Evolutionary conservation across 2,113 vertebrate species (phyloP).

Genomic region (Trichechus manatus): DNA sequence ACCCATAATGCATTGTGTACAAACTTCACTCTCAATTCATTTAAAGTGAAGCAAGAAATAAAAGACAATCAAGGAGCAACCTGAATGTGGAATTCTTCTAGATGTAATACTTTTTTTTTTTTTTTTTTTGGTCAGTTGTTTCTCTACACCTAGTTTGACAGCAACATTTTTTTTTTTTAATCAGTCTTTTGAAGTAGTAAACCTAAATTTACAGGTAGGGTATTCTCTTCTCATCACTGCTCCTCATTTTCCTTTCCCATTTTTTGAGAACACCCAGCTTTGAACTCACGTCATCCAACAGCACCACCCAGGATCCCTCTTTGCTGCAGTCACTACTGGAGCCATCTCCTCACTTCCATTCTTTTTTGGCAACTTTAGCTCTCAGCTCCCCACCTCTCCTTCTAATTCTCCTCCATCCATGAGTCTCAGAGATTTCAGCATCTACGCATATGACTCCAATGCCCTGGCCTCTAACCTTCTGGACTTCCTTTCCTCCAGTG

Average conservation of each 20-base stretch:
- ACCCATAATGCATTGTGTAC: background rate
- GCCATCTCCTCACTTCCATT: accelerated
- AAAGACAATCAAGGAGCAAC: background rate
- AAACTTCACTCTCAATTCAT: background rate
- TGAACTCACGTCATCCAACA: accelerated
- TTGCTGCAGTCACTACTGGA: no score
- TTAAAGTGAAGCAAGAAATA: background rate
- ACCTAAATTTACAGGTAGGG: background rate
- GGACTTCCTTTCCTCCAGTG: background rate
- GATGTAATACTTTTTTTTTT: background rate
- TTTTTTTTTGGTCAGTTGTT: background rate
- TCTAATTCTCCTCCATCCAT: background rate
- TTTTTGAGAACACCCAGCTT: no score
- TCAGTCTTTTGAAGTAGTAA: background rate
- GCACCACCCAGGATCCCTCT: background rate
- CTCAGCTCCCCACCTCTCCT: no score
- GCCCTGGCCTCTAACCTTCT: background rate
- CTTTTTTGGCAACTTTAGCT: background rate
- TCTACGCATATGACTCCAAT: background rate
- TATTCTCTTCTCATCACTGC: no score
- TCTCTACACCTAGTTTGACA: background rate
- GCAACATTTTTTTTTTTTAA: background rate
- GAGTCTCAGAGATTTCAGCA: background rate
- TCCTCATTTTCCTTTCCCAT: background rate
- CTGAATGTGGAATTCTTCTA: background rate